Base-by-base conservation (phyloP, 1,140 invertebrate species). In the Musca domestica region DNA sequence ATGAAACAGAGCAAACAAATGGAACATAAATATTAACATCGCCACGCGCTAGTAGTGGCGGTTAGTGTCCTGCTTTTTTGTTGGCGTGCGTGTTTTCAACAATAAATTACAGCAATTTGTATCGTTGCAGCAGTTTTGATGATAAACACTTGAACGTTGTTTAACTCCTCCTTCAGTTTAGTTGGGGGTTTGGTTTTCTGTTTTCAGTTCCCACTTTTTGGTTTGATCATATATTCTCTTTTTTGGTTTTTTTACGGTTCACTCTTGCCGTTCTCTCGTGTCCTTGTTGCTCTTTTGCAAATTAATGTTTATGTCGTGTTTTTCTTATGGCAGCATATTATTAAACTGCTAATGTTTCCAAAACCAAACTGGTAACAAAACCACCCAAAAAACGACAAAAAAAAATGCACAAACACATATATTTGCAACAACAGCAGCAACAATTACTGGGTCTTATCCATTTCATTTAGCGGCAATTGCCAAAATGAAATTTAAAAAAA, bases 31-130 rank as follows among this genome's bases (percentile, higher is more conserved):
- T 41, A 41, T 41, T 41, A 41, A 41, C 34, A 41, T 9, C 34
- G 12, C n/a, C n/a, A 5, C 34, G 10, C 4, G 4, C 34, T n/a
- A n/a, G n/a, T n/a, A n/a, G n/a, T 41, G 34, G 4, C 12, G 34
- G 48, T 19, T 10, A 19, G 19, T 61, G n/a, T 58, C 34, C 14
- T 58, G 25, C 25, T 30, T 0, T 56, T 10, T 58, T 34, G 9
- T 61, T 17, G 34, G 48, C 20, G 48, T 61, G 56, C 56, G 27
- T 61, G 56, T 34, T 15, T 61, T 41, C 34, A 41, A 41, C 56
- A 34, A 61, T 61, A 61, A 61, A 61, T 61, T 61, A 61, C 56
- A 34, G 56, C 56, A 61, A 61, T 65, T 65, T 65, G 46, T 65
- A 47, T 48, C 15, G 64, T 65, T 49, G 47, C 63, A 47, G 61